phyloP scores from a whole-genome alignment of 2,113 vertebrate genomes.

The Helogale parvula region DNA sequence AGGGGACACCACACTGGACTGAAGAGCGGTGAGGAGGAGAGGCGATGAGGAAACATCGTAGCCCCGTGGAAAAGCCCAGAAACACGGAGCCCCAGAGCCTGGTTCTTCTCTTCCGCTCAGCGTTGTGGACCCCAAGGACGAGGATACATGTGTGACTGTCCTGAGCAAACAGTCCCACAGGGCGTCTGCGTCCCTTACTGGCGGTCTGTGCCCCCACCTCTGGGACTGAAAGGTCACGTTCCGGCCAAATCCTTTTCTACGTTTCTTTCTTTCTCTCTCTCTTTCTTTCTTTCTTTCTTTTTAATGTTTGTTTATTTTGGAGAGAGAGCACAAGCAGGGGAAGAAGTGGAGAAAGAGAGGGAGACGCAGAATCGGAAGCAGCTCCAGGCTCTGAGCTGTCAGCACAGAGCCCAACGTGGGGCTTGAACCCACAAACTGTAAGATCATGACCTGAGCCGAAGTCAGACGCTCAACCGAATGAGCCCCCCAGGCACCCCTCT shows the following conservation, averaged over 20 bases:
- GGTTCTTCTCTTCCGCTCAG: not conserved
- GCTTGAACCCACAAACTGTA: too few species aligned
- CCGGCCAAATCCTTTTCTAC: not conserved
- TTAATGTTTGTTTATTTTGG: too few species aligned
- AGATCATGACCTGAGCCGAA: too few species aligned
- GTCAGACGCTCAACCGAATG: too few species aligned
- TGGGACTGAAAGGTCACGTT: not conserved
- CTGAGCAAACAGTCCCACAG: not conserved
- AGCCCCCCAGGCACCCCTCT: too few species aligned
- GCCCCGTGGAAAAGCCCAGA: not conserved
- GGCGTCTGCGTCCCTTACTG: rapidly evolving
- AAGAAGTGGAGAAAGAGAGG: too few species aligned
- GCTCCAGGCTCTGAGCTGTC: too few species aligned
- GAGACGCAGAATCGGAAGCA: too few species aligned
- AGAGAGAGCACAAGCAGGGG: too few species aligned
- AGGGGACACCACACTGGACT: not conserved
- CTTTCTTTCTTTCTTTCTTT: too few species aligned
- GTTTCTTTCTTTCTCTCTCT: not conserved
- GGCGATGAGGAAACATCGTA: not conserved
- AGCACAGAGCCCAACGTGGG: too few species aligned
- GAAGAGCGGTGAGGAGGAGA: not conserved
- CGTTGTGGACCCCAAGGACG: not conserved
- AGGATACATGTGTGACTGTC: rapidly evolving
- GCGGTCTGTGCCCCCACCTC: not conserved
- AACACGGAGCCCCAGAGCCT: rapidly evolving